phyloP scores from a whole-genome alignment of 2,888 invertebrate genomes.

The Neoscelio sp. region DNA sequence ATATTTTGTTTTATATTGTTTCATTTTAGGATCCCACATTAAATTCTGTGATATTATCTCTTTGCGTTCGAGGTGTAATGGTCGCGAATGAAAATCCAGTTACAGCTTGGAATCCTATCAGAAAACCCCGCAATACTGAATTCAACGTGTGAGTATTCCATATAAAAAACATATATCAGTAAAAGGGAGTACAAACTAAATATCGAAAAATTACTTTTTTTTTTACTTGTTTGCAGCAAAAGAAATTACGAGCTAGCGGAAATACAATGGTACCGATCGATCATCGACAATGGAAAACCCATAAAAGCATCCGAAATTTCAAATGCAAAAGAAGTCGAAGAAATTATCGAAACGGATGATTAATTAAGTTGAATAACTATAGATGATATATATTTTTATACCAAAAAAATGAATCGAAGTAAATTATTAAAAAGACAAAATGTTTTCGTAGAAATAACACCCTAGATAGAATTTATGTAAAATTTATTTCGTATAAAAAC shows the following conservation, averaged over 20 bases:
- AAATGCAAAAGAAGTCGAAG: constrained; percentile 69
- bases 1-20: constrained; percentile 3
- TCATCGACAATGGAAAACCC: constrained; percentile 72
- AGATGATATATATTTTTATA: constrained; percentile 17
- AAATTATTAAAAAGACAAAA: not conserved
- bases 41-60: constrained; percentile 76
- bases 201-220: constrained; percentile 13
- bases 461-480: constrained; percentile 1
- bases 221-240: constrained; percentile 70
- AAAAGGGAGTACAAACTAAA: not conserved
- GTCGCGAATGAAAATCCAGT: constrained; percentile 87
- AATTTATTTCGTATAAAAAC: constrained; percentile 34
- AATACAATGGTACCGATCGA: constrained; percentile 76
- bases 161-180: not conserved
- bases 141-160: constrained; percentile 72
- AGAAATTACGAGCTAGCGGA: constrained; percentile 77
- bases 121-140: constrained; percentile 78
- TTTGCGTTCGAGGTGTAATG: constrained; percentile 88
- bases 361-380: constrained; percentile 23
- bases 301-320: constrained; percentile 60
- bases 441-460: not conserved
- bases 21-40: constrained; percentile 77
- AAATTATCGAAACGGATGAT: constrained; percentile 46
- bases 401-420: not conserved
- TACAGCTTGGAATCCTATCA: constrained; percentile 90